A percentile compares a stretch with the other conserved stretches of the same genome.
Conservation (phyloP, 2,888 invertebrate species). For the Thymelicus acteon region DNA sequence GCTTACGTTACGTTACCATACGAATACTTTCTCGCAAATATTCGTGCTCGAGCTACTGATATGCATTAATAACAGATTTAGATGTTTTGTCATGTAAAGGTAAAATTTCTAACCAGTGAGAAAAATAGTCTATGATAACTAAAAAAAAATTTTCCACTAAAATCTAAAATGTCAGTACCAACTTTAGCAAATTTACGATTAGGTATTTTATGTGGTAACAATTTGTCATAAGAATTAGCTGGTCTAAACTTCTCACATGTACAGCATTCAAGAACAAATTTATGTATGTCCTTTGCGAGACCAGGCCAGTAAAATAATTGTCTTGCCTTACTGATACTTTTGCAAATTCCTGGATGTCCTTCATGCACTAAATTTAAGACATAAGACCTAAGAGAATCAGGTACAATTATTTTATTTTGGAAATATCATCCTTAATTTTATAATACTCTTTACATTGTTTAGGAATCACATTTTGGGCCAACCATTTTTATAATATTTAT, state of each 20-base stretch:
- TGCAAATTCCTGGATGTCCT: slow-evolving; percentile 10
- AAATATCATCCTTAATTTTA: neutral
- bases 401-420: slow-evolving; percentile 14
- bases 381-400: slow-evolving; percentile 5
- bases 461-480: neutral
- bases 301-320: slow-evolving; percentile 13
- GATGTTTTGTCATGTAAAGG: neutral
- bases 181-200: slow-evolving; percentile 10
- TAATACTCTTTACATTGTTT: neutral
- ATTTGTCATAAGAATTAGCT: neutral
- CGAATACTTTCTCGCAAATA: no score
- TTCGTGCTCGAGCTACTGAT: no score
- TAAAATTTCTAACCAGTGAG: no score
- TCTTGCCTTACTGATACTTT: slow-evolving; percentile 4
- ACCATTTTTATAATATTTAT: no score
- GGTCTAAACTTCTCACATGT: no score
- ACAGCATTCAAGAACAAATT: no score
- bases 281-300: no score
- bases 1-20: no score
- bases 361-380: slow-evolving; percentile 15
- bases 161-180: slow-evolving; percentile 5
- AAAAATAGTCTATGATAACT: no score
- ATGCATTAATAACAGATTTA: slow-evolving; percentile 18
- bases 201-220: slow-evolving; percentile 6
- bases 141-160: neutral